These are phyloP conservation scores for Umimayanthus chanpuru DNA, from an alignment of 92 coral and sea anemone species.

Conservation along the genomic window DNA sequence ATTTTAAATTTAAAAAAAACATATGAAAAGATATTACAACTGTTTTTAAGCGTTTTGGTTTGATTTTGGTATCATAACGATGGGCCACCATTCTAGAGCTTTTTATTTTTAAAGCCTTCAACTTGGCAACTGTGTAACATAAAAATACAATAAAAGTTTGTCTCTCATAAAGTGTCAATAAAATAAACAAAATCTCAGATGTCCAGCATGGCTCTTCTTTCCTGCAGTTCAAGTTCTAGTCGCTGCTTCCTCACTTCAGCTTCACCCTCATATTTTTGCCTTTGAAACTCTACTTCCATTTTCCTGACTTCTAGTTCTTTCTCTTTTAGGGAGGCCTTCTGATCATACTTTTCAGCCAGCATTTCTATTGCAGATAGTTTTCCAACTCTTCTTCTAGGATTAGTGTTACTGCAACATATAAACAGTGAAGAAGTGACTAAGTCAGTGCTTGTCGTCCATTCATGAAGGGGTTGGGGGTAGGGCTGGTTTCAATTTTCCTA, in stretches of 20 bases:
- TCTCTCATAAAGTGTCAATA: too few relatives aligned
- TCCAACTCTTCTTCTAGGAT: too few relatives aligned
- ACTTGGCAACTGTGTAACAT: too few relatives aligned
- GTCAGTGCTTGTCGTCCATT: neutral
- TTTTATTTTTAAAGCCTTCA: too few relatives aligned
- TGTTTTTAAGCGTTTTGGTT: neutral
- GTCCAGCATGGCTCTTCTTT: slow-evolving; percentile 56
- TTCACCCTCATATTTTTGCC: slow-evolving; percentile 54
- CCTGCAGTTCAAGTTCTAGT: slow-evolving; percentile 63
- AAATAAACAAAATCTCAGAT: slow-evolving; percentile 33
- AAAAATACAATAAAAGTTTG: too few relatives aligned
- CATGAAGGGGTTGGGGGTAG: too few relatives aligned
- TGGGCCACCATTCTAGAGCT: slow-evolving; percentile 30
- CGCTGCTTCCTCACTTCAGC: slow-evolving; percentile 31
- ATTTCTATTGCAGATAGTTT: too few relatives aligned
- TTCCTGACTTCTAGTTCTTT: slow-evolving; percentile 45
- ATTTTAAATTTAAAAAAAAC: too few relatives aligned
- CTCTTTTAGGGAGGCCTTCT: slow-evolving; percentile 49
- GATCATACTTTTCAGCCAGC: too few relatives aligned
- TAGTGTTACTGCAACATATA: too few relatives aligned
- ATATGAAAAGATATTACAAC: neutral
- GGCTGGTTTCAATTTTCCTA: too few relatives aligned
- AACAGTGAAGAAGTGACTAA: too few relatives aligned
- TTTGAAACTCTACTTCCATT: slow-evolving; percentile 50
- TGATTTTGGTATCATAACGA: slow-evolving; percentile 13